Base-by-base conservation (phyloP, 2,888 invertebrate genomes). In the Allygus modestus region DNA sequence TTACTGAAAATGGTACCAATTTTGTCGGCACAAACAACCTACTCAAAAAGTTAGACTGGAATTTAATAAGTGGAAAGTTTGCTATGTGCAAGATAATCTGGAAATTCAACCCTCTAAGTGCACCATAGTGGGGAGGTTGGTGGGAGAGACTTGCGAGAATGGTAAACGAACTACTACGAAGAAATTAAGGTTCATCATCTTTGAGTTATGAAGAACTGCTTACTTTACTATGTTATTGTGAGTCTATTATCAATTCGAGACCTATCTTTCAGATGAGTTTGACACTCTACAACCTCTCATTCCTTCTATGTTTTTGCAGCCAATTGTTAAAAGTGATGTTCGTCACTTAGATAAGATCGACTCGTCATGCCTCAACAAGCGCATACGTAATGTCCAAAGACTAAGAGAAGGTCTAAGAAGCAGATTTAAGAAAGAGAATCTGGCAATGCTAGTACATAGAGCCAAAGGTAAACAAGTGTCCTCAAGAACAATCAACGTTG, bases 11-110 rank as follows among this genome's bases (percentile, higher is more conserved):
- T 83, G 90, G 90, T 0, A 88, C 89, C 0, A 90, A 90, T 86
- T 91, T 91, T 86, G 86, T 88, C 0, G 89, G 90, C 0, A 86
- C 89, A 0, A 86, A 87, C 4, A 90, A 89, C 86, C 89, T 91
- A 17, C 91, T 92, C 87, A 91, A 91, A 86, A 91, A 92, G 88
- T 91, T 92, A 26, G 31, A n/a, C 46, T 85, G n/a, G 84, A 86
- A 31, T 85, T 0, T 2, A 91, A 15, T 90, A 77, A 75, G 5
- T 87, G 89, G n/a, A 15, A 84, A 86, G 37, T 86, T 86, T 26
- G 31, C 9, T 17, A 15, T 17, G 1, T 46, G 4, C 12, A 46
- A 2, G 17, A 37, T 37, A 37, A 4, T 7, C 1, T 89, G 87
- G 89, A 84, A 85, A 12, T 91, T 91, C 85, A 91, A 89, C 71